These are phyloP conservation scores for Zaprionus lineosus DNA, from an alignment of 2,888 invertebrate genomes.

Conservation along the genomic window DNA sequence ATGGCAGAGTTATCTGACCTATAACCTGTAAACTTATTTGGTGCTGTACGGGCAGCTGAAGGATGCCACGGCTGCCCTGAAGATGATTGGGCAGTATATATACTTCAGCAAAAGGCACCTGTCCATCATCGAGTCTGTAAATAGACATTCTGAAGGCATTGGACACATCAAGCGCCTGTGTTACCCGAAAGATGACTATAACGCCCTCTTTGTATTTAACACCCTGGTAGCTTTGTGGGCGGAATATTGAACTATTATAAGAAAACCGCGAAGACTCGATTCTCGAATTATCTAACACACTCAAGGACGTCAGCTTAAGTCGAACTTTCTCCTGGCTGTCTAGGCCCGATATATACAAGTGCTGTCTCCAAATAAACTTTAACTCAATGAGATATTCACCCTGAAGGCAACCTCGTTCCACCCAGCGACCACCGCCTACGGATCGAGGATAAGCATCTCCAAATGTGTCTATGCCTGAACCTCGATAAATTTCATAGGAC, in stretches of 20 bases:
- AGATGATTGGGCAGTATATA: conserved; percentile 92
- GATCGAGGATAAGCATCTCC: conserved; percentile 58
- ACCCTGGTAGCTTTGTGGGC: conserved; percentile 54
- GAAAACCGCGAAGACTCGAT: conserved; percentile 68
- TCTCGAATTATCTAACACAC: conserved; percentile 48
- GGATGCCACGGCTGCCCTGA: conserved; percentile 87
- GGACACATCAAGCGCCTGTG: conserved; percentile 49
- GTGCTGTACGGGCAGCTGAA: conserved; percentile 87
- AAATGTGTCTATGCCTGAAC: conserved; percentile 61
- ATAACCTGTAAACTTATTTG: conserved; percentile 88
- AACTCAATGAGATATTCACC: conserved; percentile 90
- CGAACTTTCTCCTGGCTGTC: conserved; percentile 9
- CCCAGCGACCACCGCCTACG: conserved; percentile 67
- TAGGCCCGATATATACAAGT: conserved; percentile 86
- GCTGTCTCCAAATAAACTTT: conserved; percentile 88
- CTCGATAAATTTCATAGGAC: conserved; percentile 66
- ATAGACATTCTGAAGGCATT: conserved; percentile 65
- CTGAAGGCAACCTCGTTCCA: conserved; percentile 90
- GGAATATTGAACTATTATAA: conserved; percentile 64
- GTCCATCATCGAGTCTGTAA: conserved; percentile 22
- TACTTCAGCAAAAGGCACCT: conserved; percentile 87
- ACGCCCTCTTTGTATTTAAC: conserved; percentile 54
- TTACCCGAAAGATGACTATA: conserved; percentile 72
- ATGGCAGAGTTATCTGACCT: conserved; percentile 88
- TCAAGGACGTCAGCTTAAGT: conserved; percentile 34